Evolutionary conservation across 2,113 vertebrate genomes (phyloP), one percentile per base, ranked within the genome.

Genomic region (Ictalurus furcatus): DNA sequence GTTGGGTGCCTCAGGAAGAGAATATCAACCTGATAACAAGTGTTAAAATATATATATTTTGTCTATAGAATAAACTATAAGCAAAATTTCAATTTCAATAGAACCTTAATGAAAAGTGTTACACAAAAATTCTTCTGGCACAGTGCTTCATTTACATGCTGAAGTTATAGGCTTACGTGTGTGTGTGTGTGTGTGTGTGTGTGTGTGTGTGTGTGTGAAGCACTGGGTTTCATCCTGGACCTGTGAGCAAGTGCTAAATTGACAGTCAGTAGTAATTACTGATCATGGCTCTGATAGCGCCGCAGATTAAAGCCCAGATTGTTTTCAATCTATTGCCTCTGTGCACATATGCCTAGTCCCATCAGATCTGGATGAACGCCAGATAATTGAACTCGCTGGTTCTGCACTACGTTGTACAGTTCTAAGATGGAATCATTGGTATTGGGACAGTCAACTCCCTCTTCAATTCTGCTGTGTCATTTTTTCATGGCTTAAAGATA

Each of bases 201-300:
- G 79, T 67, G 67, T 85, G 56, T 91, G 54, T 63, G 37, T 69
- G 74, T 74, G 44, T 85, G 63, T 37, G 78, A 2, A 30, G 6
- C 78, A 30, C n/a, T 61, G 54, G 65, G 52, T 89, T 92, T 79
- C 65, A 16, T 74, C 84, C 40, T 37, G 85, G 88, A 83, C 88
- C 48, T 23, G 90, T 44, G 67, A 86, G 78, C 74, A 78, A 71
- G 88, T 91, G 90, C 78, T 90, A 91, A 93, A 94, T 94, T 94
- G 95, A 95, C 94, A 95, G 91, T 92, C 88, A 90, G 92, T 93
- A 89, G 95, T 95, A 96, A 96, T 96, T 95, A 95, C 95, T 93
- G 95, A 95, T 95, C 91, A 92, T 89, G 34, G 92, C 90, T 87
- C 86, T 56, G 94, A 96, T 95, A 95, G 90, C 91, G 92, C 88